Evolutionary conservation across 2,797 vertebrate genomes (phyloP).

Genomic region (Tenualosa thibaudeaui): DNA sequence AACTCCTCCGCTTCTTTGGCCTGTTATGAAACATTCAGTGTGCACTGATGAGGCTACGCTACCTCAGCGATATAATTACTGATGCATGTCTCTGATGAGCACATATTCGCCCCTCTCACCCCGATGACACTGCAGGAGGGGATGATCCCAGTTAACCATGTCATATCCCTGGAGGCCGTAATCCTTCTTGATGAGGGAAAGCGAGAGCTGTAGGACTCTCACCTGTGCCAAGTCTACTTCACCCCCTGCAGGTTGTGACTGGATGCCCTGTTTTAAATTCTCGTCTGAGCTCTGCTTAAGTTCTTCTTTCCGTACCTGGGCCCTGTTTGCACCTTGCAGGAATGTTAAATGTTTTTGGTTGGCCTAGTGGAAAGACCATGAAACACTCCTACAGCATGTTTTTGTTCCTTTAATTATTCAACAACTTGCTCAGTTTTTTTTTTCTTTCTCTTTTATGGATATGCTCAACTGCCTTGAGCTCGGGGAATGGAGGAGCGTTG

Average conservation of each 20-base stretch:
- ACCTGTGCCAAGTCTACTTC: background rate
- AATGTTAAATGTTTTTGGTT: background rate
- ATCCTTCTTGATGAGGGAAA: background rate
- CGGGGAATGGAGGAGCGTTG: background rate
- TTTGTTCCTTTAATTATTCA: constrained; percentile 1
- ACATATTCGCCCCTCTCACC: background rate
- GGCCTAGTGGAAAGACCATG: background rate
- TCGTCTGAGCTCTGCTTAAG: background rate
- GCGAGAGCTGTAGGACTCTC: background rate
- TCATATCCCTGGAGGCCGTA: background rate
- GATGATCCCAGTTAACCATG: background rate
- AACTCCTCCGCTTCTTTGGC: background rate
- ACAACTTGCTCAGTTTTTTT: background rate
- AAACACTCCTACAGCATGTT: background rate
- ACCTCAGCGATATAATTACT: background rate
- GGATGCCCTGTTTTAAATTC: no score
- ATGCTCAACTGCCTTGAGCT: background rate
- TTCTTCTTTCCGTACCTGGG: background rate
- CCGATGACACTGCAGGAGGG: background rate
- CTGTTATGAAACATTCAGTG: background rate
- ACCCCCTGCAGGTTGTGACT: no score
- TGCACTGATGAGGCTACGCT: no score
- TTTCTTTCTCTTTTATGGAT: background rate
- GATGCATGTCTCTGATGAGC: background rate
- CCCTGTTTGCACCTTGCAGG: background rate